Percentiles rank a stretch among this genome's conserved stretches.
Conservation (phyloP, 2,888 invertebrate genomes). For the Anodontia alba region DNA sequence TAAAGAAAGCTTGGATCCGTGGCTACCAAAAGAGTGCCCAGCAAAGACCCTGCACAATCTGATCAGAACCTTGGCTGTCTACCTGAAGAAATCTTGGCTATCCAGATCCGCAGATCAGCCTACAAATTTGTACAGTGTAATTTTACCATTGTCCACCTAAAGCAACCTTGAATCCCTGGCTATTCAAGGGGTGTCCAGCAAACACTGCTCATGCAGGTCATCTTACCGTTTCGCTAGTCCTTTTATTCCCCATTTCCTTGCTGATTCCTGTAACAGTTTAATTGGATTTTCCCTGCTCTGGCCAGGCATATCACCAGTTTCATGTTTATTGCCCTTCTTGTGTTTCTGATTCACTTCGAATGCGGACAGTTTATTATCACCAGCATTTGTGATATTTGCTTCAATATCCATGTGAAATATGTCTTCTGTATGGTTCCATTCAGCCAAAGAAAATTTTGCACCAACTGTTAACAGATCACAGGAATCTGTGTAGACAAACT, state of each 20-base stretch:
- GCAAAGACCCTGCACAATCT: too few relatives aligned
- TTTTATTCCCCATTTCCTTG: slow-evolving; percentile 80
- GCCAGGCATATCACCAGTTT: slow-evolving; percentile 14
- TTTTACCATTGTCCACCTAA: too few relatives aligned
- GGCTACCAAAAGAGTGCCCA: too few relatives aligned
- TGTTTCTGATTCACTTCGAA: slow-evolving; percentile 64
- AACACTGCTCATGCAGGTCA: too few relatives aligned
- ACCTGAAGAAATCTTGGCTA: too few relatives aligned
- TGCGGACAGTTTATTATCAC: slow-evolving; percentile 63
- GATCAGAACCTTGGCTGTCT: too few relatives aligned
- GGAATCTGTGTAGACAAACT: slow-evolving; percentile 89
- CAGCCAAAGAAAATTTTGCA: slow-evolving; percentile 74
- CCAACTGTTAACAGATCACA: slow-evolving; percentile 88
- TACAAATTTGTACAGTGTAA: too few relatives aligned
- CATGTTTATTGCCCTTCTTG: slow-evolving; percentile 67
- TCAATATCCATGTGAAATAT: slow-evolving; percentile 56
- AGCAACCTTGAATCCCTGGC: too few relatives aligned
- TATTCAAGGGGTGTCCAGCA: too few relatives aligned
- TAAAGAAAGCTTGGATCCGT: too few relatives aligned
- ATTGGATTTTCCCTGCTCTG: slow-evolving; percentile 69
- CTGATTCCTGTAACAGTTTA: slow-evolving; percentile 78
- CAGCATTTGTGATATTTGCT: neutral
- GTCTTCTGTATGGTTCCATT: slow-evolving; percentile 53
- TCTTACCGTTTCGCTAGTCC: slow-evolving; percentile 85
- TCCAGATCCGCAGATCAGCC: too few relatives aligned